Evolutionary conservation across 2,113 vertebrate genomes (phyloP), one percentile per base, ranked within the genome.

Genomic region (Mobula hypostoma): DNA sequence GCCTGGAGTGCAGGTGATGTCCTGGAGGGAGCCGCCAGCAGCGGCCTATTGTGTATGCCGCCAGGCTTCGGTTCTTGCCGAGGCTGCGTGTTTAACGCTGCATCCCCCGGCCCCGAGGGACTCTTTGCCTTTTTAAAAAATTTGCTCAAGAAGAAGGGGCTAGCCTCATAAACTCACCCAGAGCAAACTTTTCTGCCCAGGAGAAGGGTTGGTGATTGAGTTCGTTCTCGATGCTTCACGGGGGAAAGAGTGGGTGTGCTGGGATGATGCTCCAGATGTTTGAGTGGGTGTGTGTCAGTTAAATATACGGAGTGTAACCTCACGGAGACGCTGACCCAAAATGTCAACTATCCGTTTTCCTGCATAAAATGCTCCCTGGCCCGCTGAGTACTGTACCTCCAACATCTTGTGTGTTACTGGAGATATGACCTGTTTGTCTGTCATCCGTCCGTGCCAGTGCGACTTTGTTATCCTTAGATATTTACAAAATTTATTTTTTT

Each of bases 41-140:
- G 1, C 7, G 21, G 11, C 21, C 5, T 0, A 1, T 24, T 85
- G 5, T 5, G 0, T 5, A 1, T 1, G 11, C 77, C 21, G 40
- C 48, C 29, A 32, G 40, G 27, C 19, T 77, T 87, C 58, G 77
- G 27, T 27, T 6, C 24, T 83, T 14, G 24, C 15, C 48, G 36
- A 56, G n/a, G 85, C 40, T 29, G 27, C 61, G 48, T 48, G 48
- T 48, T 48, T 2, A 48, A 48, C 48, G 48, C 48, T 48, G 48
- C 48, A 48, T 4, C 1, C 48, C 48, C 48, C 48, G 48, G n/a
- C 63, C 63, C 14, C 63, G 63, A 66, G 63, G 7, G 63, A 8
- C 5, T 14, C 2, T 21, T 19, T 21, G 6, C 72, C 72, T 76
- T 27, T 76, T 24, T 72, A 0, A 4, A 1, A 68, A 68, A 68